phyloP scores from a whole-genome alignment of 92 coral and sea anemone genomes.

The Diadumene lineata region DNA sequence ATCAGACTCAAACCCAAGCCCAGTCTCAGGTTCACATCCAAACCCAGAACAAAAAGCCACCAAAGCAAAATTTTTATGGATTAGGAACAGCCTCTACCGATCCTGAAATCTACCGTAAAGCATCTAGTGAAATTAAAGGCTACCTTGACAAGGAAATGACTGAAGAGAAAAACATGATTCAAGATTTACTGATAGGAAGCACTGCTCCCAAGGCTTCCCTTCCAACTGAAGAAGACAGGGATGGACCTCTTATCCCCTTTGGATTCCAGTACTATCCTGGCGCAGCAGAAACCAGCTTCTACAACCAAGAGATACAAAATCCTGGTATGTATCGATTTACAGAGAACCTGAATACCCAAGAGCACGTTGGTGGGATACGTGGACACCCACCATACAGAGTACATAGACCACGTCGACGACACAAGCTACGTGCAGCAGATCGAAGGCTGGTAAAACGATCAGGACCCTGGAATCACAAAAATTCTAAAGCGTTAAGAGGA shows the following conservation, averaged over 20 bases:
- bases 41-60: neutral
- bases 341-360: constrained; percentile 5
- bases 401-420: neutral
- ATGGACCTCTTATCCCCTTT: constrained; percentile 20
- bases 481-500: neutral
- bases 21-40: too few species aligned
- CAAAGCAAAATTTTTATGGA: neutral
- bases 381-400: constrained; percentile 12
- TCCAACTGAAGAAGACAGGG: constrained; percentile 1
- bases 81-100: constrained; percentile 26
- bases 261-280: constrained; percentile 38
- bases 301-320: constrained; percentile 22
- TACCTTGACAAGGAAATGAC: constrained; percentile 39
- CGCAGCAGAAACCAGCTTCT: constrained; percentile 9
- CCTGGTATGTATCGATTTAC: constrained; percentile 4
- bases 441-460: constrained; percentile 7
- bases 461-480: constrained; percentile 34
- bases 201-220: constrained; percentile 37
- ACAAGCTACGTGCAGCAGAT: neutral
- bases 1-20: too few species aligned
- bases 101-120: constrained; percentile 17
- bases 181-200: constrained; percentile 25
- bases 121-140: constrained; percentile 18
- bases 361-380: constrained; percentile 1
- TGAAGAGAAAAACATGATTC: constrained; percentile 49